These are phyloP conservation scores for Drosophila murphyi DNA, from an alignment of 1,140 invertebrate species.

Conservation along the genomic window DNA sequence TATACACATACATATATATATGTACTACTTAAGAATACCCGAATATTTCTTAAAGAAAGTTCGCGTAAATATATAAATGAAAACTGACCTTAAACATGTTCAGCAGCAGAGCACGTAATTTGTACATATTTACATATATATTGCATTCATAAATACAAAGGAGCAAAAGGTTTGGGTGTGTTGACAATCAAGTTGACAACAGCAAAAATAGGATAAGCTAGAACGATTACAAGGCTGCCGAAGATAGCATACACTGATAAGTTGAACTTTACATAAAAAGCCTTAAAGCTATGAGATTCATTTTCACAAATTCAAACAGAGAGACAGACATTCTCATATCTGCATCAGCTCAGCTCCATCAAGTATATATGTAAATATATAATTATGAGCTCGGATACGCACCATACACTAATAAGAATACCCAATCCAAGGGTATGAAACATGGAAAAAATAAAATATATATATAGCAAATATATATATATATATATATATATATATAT, in stretches of 20 bases:
- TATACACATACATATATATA: too few relatives aligned
- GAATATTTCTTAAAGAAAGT: neutral
- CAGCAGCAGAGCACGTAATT: conserved; percentile 2
- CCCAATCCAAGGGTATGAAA: neutral
- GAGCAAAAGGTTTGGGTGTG: neutral
- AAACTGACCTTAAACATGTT: neutral
- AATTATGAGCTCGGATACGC: too few relatives aligned
- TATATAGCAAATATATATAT: too few relatives aligned
- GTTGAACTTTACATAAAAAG: neutral
- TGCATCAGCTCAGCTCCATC: too few relatives aligned
- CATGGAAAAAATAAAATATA: conserved; percentile 6
- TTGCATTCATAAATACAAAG: conserved; percentile 17
- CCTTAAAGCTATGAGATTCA: too few relatives aligned
- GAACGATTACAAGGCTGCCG: neutral
- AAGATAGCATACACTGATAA: too few relatives aligned
- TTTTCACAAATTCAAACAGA: too few relatives aligned
- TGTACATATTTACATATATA: conserved; percentile 29
- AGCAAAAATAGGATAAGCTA: conserved; percentile 5
- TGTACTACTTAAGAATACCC: too few relatives aligned
- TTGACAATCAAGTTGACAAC: conserved; percentile 45
- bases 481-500: too few relatives aligned
- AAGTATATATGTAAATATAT: too few relatives aligned
- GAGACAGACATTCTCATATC: too few relatives aligned
- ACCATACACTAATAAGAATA: too few relatives aligned
- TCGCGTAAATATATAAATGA: neutral